These are phyloP conservation scores for Aethes cnicana DNA, from an alignment of 2,888 invertebrate species.

Conservation along the genomic window DNA sequence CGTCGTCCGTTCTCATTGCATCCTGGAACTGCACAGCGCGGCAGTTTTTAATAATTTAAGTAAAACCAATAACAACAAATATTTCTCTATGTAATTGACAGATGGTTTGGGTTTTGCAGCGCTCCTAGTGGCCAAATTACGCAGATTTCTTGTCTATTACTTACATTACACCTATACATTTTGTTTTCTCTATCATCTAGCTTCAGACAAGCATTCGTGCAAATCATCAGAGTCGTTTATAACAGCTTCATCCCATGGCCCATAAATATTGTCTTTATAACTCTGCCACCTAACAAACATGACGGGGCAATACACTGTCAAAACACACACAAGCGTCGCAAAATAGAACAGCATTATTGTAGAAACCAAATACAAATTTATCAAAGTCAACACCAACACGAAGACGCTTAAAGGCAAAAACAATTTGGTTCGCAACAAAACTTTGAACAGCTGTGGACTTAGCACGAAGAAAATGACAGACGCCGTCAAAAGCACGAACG, in stretches of 20 bases:
- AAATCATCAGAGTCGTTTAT: conserved; percentile 84
- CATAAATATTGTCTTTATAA: conserved; percentile 95
- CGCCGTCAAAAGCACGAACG: conserved; percentile 94
- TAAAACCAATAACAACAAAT: no score
- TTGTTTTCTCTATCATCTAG: no score
- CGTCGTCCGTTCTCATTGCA: no score
- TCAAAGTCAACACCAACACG: conserved; percentile 76
- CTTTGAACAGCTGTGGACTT: conserved; percentile 89
- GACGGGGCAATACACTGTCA: conserved; percentile 88
- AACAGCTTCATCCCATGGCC: conserved; percentile 98
- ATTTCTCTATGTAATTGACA: no score
- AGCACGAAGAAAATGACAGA: conserved; percentile 94
- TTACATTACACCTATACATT: no score
- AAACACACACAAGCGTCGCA: conserved; percentile 81
- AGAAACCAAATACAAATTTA: conserved; percentile 82
- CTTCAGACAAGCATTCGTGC: conserved; percentile 53
- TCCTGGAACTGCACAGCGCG: no score
- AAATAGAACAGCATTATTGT: conserved; percentile 83
- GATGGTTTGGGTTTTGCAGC: no score
- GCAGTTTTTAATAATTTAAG: no score
- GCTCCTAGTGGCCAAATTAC: background rate
- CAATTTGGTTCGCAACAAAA: conserved; percentile 81
- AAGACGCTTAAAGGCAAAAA: conserved; percentile 77
- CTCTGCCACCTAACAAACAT: conserved; percentile 89
- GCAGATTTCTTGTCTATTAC: no score